Evolutionary conservation across 2,797 vertebrate genomes (phyloP), one percentile per base, ranked within the genome.

Genomic region (Amphiprion clarkii): DNA sequence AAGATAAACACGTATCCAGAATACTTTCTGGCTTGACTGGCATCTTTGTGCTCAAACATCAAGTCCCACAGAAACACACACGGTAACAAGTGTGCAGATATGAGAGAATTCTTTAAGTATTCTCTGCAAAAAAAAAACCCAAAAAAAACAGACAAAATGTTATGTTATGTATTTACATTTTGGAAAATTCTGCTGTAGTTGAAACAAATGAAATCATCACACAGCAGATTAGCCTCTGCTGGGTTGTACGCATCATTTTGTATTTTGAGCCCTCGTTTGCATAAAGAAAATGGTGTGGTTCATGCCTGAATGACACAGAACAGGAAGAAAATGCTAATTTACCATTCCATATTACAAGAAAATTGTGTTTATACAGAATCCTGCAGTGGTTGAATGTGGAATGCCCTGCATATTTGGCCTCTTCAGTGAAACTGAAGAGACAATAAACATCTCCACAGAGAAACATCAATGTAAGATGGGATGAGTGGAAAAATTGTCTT

Each of bases 21-120:
- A 66, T 66, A 67, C 53, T 29, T 71, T 49, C 33, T 48, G n/a
- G 6, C 23, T 57, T 67, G 29, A 58, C 27, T 52, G 62, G 52
- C 23, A 54, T 21, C 4, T 17, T 23, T 56, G 16, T 25, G 23
- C 46, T 79, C 0, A 0, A 51, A 46, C 19, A 21, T 57, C 4
- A 67, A 52, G 23, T 66, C 56, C 53, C 42, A 33, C 27, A 66
- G 51, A 64, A 66, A 73, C 29, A 48, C 14, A 14, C 6, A 39
- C 12, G 17, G 21, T 36, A 29, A 2, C 42, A 16, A 58, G 21
- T 6, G 10, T 46, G 19, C 17, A 46, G 40, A 70, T 62, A 40
- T 46, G 11, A 58, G 29, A 52, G 16, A 17, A 68, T 7, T 25
- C 59, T 25, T 27, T 2, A 53, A 10, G 4, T 9, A 25, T 53